These are phyloP conservation scores for Crotalus viridis DNA, from an alignment of 2,113 vertebrate species.

Conservation along the genomic window DNA sequence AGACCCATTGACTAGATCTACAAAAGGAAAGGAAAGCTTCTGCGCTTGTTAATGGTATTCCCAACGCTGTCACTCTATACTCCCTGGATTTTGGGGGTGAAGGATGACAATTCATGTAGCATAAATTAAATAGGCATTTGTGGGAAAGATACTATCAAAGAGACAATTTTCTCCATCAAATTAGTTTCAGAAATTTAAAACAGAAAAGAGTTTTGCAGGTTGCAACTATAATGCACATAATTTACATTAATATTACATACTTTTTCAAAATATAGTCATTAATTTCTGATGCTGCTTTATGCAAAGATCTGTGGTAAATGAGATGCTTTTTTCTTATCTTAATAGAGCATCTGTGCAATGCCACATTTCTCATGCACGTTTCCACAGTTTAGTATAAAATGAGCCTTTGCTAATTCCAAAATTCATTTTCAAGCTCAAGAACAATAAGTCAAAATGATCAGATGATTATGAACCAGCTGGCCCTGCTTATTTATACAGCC, in stretches of 20 bases:
- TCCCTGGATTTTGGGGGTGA: neutral
- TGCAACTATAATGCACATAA: neutral
- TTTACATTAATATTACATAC: neutral
- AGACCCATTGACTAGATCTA: neutral
- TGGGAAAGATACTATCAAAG: neutral
- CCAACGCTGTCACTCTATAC: neutral
- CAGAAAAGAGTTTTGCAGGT: neutral
- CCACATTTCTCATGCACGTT: neutral
- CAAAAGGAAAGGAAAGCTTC: neutral
- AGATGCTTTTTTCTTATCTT: neutral
- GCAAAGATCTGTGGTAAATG: neutral
- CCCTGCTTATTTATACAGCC: conserved; percentile 11
- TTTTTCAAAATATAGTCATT: neutral
- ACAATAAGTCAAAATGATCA: conserved; percentile 11
- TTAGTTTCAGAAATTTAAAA: neutral
- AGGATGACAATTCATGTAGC: neutral
- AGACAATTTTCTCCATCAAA: neutral
- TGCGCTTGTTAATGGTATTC: neutral
- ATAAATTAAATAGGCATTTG: neutral
- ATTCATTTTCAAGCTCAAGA: neutral
- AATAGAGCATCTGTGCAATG: neutral
- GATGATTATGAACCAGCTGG: accelerated
- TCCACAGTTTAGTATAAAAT: neutral
- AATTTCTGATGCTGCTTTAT: neutral
- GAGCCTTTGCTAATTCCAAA: neutral